phyloP scores from a whole-genome alignment of 2,797 vertebrate species.

The Poeciliopsis presidionis region DNA sequence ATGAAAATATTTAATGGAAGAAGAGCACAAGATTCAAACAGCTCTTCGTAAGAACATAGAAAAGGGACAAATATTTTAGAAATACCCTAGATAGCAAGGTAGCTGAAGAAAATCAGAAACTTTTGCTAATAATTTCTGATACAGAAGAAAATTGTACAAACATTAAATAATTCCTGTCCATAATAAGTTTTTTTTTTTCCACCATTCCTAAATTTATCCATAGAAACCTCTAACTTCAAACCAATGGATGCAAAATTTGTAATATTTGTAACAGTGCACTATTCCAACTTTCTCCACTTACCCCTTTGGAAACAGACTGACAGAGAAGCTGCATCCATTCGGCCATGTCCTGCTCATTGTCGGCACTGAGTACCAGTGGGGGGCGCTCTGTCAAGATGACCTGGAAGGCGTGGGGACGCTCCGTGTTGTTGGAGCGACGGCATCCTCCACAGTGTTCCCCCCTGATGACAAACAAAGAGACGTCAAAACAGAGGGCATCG shows the following conservation, averaged over 20 bases:
- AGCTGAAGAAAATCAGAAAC: not conserved
- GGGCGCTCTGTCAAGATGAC: conserved; percentile 91
- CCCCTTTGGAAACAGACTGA: conserved; percentile 97
- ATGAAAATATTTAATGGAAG: not conserved
- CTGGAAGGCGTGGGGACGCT: conserved; percentile 94
- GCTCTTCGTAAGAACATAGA: not conserved
- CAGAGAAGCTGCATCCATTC: conserved; percentile 98
- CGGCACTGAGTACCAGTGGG: conserved; percentile 90
- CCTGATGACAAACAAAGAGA: conserved; percentile 67
- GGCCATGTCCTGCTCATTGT: conserved; percentile 93
- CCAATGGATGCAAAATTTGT: not conserved
- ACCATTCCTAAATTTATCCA: not conserved
- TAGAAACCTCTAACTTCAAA: not conserved
- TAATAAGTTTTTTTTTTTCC: not conserved
- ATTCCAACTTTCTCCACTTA: conserved; percentile 62
- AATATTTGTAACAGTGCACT: not conserved
- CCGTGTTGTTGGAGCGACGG: conserved; percentile 89
- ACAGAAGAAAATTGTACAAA: not conserved
- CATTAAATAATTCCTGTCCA: not conserved
- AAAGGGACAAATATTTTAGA: not conserved
- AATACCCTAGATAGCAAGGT: not conserved
- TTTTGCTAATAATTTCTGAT: not conserved
- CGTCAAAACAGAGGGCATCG: not conserved
- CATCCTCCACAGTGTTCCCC: conserved; percentile 97
- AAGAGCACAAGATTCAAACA: not conserved